These are phyloP conservation scores for Dolomedes plantarius DNA, from an alignment of 2,888 invertebrate genomes.

Conservation along the genomic window DNA sequence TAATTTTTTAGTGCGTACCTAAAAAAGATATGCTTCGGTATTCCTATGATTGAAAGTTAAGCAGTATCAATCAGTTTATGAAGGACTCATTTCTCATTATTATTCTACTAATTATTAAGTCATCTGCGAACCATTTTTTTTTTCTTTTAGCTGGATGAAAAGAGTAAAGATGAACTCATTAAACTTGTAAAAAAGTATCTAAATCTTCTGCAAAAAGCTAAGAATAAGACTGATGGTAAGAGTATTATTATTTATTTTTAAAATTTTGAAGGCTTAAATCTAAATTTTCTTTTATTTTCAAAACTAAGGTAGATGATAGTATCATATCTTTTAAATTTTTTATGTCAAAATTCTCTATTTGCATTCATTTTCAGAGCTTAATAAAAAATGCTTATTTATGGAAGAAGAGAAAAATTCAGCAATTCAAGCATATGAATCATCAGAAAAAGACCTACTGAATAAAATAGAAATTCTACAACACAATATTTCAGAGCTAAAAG, in stretches of 20 bases:
- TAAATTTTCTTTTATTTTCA: too few species aligned
- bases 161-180: constrained; percentile 77
- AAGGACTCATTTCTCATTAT: too few species aligned
- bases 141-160: constrained; percentile 76
- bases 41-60: too few species aligned
- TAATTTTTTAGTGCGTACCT: too few species aligned
- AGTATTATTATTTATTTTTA: too few species aligned
- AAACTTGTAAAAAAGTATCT: constrained; percentile 78
- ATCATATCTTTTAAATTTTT: too few species aligned
- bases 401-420: constrained; percentile 73
- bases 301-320: too few species aligned
- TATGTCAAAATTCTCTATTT: too few species aligned
- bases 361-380: constrained; percentile 73
- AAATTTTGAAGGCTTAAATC: background rate
- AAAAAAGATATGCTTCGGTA: too few species aligned
- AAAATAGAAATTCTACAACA: constrained; percentile 38
- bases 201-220: constrained; percentile 76
- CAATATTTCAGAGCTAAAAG: background rate
- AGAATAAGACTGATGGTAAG: constrained; percentile 76
- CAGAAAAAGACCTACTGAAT: constrained; percentile 73
- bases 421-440: constrained; percentile 27
- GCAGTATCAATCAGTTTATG: too few species aligned
- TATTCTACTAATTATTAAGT: too few species aligned
- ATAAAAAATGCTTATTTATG: constrained; percentile 72
- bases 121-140: too few species aligned